Conservation (phyloP, 2,797 vertebrate genomes). For the Sphenodon punctatus region DNA sequence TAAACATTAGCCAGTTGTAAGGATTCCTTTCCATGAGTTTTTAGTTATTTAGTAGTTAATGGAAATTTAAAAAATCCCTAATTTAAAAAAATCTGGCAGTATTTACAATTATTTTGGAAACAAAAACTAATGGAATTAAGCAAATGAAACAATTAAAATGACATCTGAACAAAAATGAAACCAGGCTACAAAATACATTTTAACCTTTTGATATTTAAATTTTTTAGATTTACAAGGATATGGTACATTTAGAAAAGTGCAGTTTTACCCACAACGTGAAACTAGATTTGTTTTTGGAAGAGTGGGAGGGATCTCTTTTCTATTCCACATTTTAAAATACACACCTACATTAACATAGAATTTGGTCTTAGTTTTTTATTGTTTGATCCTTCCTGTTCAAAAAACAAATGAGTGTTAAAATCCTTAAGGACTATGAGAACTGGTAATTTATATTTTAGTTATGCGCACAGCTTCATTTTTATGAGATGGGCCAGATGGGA, state of each 20-base stretch:
- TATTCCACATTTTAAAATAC: neutral
- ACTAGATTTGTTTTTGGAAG: neutral
- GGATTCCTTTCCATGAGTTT: neutral
- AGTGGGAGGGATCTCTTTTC: neutral
- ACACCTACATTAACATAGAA: neutral
- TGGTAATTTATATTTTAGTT: slow-evolving; percentile 1
- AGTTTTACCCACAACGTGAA: neutral
- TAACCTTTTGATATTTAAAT: too few species aligned
- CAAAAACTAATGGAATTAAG: neutral
- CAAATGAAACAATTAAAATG: neutral
- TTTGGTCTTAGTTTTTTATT: neutral
- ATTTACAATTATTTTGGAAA: neutral
- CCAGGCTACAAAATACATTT: neutral
- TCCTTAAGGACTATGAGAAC: neutral
- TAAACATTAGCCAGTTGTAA: neutral
- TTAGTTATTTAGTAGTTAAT: neutral
- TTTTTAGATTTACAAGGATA: too few species aligned
- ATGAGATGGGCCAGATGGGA: neutral
- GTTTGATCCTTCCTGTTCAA: neutral
- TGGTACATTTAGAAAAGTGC: too few species aligned
- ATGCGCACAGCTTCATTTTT: neutral
- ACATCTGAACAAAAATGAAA: neutral
- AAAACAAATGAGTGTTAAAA: neutral
- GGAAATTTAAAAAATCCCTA: neutral
- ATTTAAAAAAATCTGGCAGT: neutral